Conservation (phyloP, 2,113 vertebrate genomes). For the Ranitomeya imitator region DNA sequence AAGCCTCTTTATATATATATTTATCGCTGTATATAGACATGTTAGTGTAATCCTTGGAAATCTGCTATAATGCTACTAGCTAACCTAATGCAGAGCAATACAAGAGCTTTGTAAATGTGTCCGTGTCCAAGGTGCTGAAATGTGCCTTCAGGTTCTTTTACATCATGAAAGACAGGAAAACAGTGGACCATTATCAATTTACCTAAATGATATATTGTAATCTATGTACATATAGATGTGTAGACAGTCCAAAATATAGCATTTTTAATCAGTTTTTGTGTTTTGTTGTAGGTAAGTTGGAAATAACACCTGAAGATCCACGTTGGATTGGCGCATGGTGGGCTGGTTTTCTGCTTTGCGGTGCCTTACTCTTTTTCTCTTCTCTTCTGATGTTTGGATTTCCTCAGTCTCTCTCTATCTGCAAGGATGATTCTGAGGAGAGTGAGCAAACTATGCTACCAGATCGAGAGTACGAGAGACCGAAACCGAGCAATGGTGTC, state of each 20-base stretch:
- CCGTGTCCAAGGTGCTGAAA: conserved; percentile 13
- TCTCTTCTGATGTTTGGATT: conserved; percentile 97
- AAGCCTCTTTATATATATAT: too few species aligned
- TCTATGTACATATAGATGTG: background rate
- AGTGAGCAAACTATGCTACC: conserved; percentile 94
- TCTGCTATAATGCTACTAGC: too few species aligned
- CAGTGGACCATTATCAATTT: background rate
- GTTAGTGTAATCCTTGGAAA: too few species aligned
- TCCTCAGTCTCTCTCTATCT: conserved; percentile 84
- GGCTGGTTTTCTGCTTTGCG: conserved; percentile 96
- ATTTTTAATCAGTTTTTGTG: background rate
- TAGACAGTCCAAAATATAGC: background rate
- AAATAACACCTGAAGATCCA: conserved; percentile 92
- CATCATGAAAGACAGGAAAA: background rate
- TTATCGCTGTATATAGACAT: too few species aligned
- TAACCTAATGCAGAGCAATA: background rate
- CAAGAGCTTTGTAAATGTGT: background rate
- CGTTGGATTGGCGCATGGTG: conserved; percentile 99
- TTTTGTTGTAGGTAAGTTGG: conserved; percentile 76
- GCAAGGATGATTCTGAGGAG: conserved; percentile 75
- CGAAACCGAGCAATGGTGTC: conserved; percentile 90
- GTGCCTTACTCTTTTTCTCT: conserved; percentile 96
- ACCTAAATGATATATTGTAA: background rate
- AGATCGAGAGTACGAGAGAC: conserved; percentile 76
- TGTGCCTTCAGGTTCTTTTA: background rate